Conservation (phyloP, 2,113 vertebrate genomes). For the Phaethornis superciliosus region DNA sequence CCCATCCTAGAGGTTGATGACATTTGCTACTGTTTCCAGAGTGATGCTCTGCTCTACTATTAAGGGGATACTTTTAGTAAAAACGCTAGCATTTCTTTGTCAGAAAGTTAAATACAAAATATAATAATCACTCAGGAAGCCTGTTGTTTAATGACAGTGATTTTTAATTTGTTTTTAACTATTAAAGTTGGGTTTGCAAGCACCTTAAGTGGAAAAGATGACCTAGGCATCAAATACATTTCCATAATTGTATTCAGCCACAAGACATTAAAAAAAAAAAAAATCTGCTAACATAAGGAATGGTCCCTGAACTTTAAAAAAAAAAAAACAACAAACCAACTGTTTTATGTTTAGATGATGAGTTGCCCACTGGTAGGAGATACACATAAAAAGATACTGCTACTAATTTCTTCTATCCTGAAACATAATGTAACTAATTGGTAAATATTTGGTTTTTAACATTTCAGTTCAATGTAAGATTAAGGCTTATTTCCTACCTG, state of each 20-base stretch:
- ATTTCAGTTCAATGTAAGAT: background rate
- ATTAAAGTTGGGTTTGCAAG: background rate
- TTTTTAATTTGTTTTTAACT: background rate
- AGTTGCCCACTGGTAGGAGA: background rate
- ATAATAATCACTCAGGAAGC: background rate
- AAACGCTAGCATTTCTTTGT: background rate
- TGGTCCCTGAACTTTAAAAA: background rate
- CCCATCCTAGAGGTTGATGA: background rate
- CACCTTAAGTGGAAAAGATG: background rate
- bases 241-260: background rate
- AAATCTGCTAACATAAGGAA: background rate
- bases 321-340: background rate
- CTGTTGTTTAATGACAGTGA: background rate
- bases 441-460: background rate
- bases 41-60: background rate
- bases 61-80: background rate
- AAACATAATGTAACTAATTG: background rate
- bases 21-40: background rate
- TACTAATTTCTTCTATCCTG: background rate
- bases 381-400: background rate
- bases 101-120: background rate
- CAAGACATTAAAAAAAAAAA: background rate
- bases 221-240: background rate
- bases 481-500: slow-evolving; percentile 80
- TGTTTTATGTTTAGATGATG: rapidly evolving